phyloP scores from a whole-genome alignment of 2,888 invertebrate species.

The Pollenia griseotomentosa region DNA sequence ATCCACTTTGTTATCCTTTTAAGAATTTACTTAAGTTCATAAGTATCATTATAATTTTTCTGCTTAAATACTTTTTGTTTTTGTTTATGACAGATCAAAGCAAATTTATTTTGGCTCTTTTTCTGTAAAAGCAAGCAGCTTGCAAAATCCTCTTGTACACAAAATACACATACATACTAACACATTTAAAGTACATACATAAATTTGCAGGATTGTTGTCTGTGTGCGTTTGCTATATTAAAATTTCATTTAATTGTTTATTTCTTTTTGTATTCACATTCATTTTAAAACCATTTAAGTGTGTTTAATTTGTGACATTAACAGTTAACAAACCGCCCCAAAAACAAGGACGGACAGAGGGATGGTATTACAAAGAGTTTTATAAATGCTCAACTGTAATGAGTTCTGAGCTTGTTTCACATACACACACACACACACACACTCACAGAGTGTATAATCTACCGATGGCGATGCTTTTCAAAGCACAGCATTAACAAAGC shows the following conservation, averaged over 20 bases:
- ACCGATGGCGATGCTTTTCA: slow-evolving; percentile 8
- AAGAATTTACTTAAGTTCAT: too few relatives aligned
- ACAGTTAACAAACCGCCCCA: slow-evolving; percentile 49
- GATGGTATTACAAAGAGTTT: slow-evolving; percentile 20
- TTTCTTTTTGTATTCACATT: slow-evolving; percentile 45
- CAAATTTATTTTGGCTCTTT: slow-evolving; percentile 27
- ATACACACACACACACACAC: background rate
- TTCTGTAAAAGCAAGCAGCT: slow-evolving; percentile 1
- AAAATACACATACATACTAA: background rate
- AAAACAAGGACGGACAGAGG: background rate
- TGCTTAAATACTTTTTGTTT: slow-evolving; percentile 30
- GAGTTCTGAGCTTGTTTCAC: background rate
- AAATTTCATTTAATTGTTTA: slow-evolving; percentile 54
- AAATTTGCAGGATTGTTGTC: slow-evolving; percentile 5
- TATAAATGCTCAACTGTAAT: background rate
- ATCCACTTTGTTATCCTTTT: too few relatives aligned
- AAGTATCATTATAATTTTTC: background rate
- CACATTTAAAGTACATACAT: background rate
- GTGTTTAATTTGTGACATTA: slow-evolving; percentile 68
- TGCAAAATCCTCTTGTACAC: slow-evolving; percentile 11
- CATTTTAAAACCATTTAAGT: slow-evolving; percentile 66
- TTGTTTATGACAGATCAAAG: slow-evolving; percentile 63
- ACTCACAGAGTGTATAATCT: background rate
- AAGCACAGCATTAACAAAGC: slow-evolving; percentile 53
- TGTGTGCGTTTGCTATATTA: slow-evolving; percentile 16